Base-by-base conservation (phyloP, 2,113 vertebrate genomes). In the Furnarius figulus region DNA sequence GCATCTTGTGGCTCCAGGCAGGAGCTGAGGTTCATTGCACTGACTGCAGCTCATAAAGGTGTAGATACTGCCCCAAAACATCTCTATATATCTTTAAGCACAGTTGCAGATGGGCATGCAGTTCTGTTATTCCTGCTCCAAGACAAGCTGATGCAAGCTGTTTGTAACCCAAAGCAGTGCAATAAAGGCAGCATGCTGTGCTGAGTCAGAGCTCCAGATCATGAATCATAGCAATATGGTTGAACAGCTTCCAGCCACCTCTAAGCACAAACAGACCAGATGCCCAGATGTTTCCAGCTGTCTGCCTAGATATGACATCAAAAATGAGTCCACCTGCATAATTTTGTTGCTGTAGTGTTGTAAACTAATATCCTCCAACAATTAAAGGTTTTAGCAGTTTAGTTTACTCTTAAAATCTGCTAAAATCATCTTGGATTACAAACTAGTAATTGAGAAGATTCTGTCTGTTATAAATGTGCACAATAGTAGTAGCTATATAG, bases 201-300 rank as follows among this genome's bases (percentile, higher is more conserved):
- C 89, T 81, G 84, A 92, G 61, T 52, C 56, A 65, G 56, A 85
- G 56, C 27, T 24, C 52, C 65, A 55, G 52, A 59, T 27, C 33
- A 65, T 0, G 0, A 87, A 24, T n/a, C 6, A 1, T 9, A 27
- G 70, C 44, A 42, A 7, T 5, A 12, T 4, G 12, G 10, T 6
- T 67, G 56, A 91, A 19, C 27, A 65, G 31, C 37, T 70, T 90
- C n/a, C 58, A 96, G 58, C 18, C 40, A 44, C 33, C 62, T 61
- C 44, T 50, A 23, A 68, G 39, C 21, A 28, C 10, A 35, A 58
- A 23, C 0, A 2, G 30, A 84, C 31, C n/a, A 81, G 39, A 50
- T 59, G 59, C 20, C 40, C 6, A 42, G 52, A 28, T 42, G 15
- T 68, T 79, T 76, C 28, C 52, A 76, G 10, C 49, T 89, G 27